Percentiles rank a stretch among this genome's conserved stretches.
These are phyloP conservation scores for Oppia nitens DNA, from an alignment of 1,140 invertebrate species.

Conservation along the genomic window DNA sequence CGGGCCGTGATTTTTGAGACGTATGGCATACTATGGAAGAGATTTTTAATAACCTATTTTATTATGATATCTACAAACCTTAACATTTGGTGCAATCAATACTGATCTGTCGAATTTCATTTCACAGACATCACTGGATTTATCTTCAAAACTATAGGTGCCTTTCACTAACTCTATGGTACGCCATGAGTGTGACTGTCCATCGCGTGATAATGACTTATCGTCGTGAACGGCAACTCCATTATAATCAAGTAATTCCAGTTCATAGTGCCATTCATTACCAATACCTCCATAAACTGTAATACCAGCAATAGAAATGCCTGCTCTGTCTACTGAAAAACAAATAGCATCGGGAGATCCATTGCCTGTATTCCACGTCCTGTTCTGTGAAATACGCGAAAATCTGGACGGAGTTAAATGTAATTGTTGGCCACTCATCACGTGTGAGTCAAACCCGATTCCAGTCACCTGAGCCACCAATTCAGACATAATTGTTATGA, in stretches of 20 bases:
- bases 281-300: constrained; percentile 75
- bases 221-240: background rate
- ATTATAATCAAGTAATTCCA: constrained; percentile 63
- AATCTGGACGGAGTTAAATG: constrained; percentile 73
- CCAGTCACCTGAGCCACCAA: constrained; percentile 53
- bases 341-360: constrained; percentile 91
- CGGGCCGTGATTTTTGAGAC: constrained; percentile 74
- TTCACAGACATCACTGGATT: constrained; percentile 47
- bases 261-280: constrained; percentile 51
- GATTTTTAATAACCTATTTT: background rate
- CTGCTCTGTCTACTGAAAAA: constrained; percentile 74
- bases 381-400: constrained; percentile 62
- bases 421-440: background rate
- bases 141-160: constrained; percentile 55
- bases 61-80: background rate
- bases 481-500: constrained; percentile 70
- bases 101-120: constrained; percentile 78
- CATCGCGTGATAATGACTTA: background rate
- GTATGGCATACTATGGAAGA: constrained; percentile 65
- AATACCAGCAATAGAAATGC: constrained; percentile 71
- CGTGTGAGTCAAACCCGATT: constrained; percentile 19
- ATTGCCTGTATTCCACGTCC: constrained; percentile 91
- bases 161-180: constrained; percentile 52
- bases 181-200: constrained; percentile 41
- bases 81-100: constrained; percentile 49